A percentile compares a stretch with the other conserved stretches of the same genome.
Evolutionary conservation across 2,888 invertebrate genomes (phyloP).

Genomic region (Pomacea canaliculata): DNA sequence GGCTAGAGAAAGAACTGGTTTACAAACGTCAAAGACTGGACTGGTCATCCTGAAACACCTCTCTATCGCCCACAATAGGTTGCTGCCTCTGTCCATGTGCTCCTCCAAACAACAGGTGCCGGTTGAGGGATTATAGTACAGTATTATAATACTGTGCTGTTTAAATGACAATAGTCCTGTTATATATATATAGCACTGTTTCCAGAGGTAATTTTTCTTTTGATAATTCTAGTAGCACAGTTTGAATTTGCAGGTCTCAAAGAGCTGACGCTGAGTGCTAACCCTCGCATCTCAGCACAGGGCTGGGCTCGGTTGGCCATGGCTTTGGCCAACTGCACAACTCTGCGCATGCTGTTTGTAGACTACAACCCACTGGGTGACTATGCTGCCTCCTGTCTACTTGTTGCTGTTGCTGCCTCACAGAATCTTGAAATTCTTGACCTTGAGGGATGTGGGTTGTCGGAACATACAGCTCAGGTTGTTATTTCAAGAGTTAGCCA

Average conservation of each 20-base stretch:
- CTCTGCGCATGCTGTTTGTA: conserved; percentile 50
- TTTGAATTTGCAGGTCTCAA: conserved; percentile 47
- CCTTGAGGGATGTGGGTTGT: conserved; percentile 57
- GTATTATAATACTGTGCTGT: too few relatives aligned
- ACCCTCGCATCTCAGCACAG: conserved; percentile 50
- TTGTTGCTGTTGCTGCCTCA: conserved; percentile 55
- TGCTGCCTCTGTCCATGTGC: too few relatives aligned
- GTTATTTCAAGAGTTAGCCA: background rate
- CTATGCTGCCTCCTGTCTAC: conserved; percentile 53
- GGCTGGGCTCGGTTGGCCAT: conserved; percentile 63
- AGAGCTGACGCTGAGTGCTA: conserved; percentile 62
- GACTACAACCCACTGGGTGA: conserved; percentile 64
- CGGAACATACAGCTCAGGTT: conserved; percentile 60
- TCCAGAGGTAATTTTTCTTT: too few relatives aligned
- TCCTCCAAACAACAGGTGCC: too few relatives aligned
- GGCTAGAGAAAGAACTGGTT: too few relatives aligned
- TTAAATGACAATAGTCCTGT: too few relatives aligned
- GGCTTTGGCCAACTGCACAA: conserved; percentile 52
- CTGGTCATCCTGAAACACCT: too few relatives aligned
- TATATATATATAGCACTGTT: too few relatives aligned
- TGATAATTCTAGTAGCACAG: too few relatives aligned
- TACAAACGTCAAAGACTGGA: too few relatives aligned
- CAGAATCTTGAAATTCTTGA: conserved; percentile 57
- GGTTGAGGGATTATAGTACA: too few relatives aligned
- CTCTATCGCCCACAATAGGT: too few relatives aligned